A percentile compares a stretch with the other conserved stretches of the same genome.
Conservation (phyloP, 2,797 vertebrate species). For the Columba guinea region DNA sequence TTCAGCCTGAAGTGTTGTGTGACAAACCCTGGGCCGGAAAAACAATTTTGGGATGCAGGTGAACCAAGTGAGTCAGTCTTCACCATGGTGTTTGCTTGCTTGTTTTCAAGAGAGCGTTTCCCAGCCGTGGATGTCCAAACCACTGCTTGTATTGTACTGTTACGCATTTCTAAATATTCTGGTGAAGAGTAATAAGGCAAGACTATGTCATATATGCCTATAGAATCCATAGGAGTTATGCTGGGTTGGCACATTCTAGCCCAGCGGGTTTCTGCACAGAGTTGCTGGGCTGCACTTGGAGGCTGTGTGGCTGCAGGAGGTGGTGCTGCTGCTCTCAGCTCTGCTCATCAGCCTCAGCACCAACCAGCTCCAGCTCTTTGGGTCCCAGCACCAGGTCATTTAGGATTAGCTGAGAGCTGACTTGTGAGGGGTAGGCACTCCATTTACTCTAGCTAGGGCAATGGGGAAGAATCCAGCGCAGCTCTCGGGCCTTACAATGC, state of each 20-base stretch:
- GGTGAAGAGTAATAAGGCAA: not conserved
- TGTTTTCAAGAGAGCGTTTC: not conserved
- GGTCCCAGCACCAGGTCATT: not conserved
- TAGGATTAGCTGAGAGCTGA: not conserved
- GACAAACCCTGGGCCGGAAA: not conserved
- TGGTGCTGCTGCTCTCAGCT: not conserved
- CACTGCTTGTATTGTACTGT: not conserved
- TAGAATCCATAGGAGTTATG: not conserved
- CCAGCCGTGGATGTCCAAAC: not conserved
- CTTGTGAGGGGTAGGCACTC: not conserved
- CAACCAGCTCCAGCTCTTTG: not conserved
- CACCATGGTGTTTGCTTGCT: not conserved
- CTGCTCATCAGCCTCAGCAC: not conserved
- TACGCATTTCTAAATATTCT: not conserved
- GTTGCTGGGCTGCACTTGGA: not conserved
- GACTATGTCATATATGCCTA: not conserved
- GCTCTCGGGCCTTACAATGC: not conserved
- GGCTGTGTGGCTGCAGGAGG: not conserved
- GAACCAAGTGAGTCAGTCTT: not conserved
- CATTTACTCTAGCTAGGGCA: not conserved
- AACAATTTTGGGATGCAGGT: not conserved
- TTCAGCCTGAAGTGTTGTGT: not conserved
- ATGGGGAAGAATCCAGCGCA: not conserved
- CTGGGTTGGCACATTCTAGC: not conserved
- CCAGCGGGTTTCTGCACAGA: not conserved